phyloP scores from a whole-genome alignment of 1,140 invertebrate species.

The Drosophila neocordata region DNA sequence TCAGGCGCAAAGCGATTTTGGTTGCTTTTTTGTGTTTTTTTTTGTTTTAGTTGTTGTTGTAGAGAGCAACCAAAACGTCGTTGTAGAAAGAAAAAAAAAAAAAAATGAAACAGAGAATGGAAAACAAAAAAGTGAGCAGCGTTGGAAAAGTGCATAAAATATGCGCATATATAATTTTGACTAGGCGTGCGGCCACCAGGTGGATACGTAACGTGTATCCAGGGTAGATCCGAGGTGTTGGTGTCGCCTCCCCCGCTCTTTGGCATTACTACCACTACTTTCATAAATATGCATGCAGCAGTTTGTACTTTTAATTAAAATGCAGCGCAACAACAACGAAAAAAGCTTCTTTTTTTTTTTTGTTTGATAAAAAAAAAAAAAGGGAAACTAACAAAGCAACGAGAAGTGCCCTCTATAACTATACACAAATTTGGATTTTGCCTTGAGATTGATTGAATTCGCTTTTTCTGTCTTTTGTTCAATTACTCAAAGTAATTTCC shows the following conservation, averaged over 20 bases:
- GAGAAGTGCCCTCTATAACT: slow-evolving; percentile 20
- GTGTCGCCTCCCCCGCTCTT: neutral
- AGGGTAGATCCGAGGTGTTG: slow-evolving; percentile 30
- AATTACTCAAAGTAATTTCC: slow-evolving; percentile 62
- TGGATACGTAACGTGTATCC: slow-evolving; percentile 29
- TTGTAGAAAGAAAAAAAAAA: slow-evolving; percentile 27
- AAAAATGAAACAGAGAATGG: too few species aligned
- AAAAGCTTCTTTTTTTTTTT: neutral
- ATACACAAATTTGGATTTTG: slow-evolving; percentile 51
- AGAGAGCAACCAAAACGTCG: slow-evolving; percentile 32
- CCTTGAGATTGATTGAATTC: slow-evolving; percentile 70
- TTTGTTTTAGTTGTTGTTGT: too few species aligned
- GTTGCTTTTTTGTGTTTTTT: too few species aligned
- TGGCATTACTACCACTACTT: slow-evolving; percentile 76
- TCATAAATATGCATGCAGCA: slow-evolving; percentile 78
- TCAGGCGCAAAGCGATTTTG: slow-evolving; percentile 79
- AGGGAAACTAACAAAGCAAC: slow-evolving; percentile 13
- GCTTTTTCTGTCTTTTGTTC: slow-evolving; percentile 33
- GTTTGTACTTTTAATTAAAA: slow-evolving; percentile 77
- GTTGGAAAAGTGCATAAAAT: slow-evolving; percentile 73
- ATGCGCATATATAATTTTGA: slow-evolving; percentile 77
- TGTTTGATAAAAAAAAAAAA: too few species aligned
- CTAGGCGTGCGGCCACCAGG: slow-evolving; percentile 68
- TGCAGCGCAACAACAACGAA: slow-evolving; percentile 51
- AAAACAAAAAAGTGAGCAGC: slow-evolving; percentile 60